These are phyloP conservation scores for Trachops cirrhosus DNA, from an alignment of 2,797 vertebrate species.

Conservation along the genomic window DNA sequence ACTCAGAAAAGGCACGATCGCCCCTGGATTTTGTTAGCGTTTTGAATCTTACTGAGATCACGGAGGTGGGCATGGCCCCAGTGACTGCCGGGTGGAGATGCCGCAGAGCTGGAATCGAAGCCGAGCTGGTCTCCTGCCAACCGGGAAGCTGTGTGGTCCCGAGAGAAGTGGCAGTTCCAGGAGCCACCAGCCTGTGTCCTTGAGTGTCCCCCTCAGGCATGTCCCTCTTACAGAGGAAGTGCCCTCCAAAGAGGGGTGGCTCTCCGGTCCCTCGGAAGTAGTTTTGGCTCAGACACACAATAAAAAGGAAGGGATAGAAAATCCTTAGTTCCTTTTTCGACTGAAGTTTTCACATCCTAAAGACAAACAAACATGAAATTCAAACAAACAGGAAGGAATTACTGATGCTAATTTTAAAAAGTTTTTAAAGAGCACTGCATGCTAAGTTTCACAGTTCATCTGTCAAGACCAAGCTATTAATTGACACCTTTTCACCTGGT, in stretches of 20 bases:
- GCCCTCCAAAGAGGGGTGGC: background rate
- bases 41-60: background rate
- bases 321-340: background rate
- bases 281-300: background rate
- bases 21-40: background rate
- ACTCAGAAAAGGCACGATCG: background rate
- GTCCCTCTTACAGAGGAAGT: background rate
- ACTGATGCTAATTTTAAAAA: background rate
- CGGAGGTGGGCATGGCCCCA: background rate
- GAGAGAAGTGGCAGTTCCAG: background rate
- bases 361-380: background rate
- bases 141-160: no score
- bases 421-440: background rate
- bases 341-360: background rate
- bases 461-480: background rate
- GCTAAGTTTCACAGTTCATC: background rate
- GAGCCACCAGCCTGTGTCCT: no score
- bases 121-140: background rate
- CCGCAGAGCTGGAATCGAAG: background rate
- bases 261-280: background rate
- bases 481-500: background rate
- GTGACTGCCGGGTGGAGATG: background rate
- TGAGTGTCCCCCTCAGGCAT: background rate
- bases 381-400: background rate
- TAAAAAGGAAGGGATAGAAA: background rate